phyloP scores from a whole-genome alignment of 2,113 vertebrate species.

The Microtus richardsoni region DNA sequence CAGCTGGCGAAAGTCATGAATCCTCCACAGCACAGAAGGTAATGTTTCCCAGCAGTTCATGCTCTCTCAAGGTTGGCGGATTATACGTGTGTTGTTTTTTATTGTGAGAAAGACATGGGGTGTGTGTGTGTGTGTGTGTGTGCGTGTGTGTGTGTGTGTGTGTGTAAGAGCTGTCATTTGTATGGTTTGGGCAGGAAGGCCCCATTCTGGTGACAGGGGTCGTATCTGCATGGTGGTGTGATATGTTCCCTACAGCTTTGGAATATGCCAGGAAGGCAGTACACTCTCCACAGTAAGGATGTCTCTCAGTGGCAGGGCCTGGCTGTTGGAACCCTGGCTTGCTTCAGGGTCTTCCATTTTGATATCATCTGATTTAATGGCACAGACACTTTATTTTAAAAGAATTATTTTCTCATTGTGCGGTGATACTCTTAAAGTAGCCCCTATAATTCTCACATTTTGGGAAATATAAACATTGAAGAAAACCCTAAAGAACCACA shows the following conservation, averaged over 20 bases:
- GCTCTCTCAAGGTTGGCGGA: slow-evolving; percentile 40
- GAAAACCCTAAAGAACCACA: slow-evolving; percentile 69
- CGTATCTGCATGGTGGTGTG: slow-evolving; percentile 44
- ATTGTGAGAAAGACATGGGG: background rate
- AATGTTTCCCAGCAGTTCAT: slow-evolving; percentile 37
- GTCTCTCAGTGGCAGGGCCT: slow-evolving; percentile 52
- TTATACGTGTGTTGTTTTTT: background rate
- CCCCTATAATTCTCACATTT: background rate
- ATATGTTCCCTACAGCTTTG: slow-evolving; percentile 41
- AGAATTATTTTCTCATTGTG: slow-evolving; percentile 32
- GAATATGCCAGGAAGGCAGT: slow-evolving; percentile 64
- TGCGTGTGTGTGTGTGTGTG: background rate
- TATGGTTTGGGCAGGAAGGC: slow-evolving; percentile 7
- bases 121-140: background rate
- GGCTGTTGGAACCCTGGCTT: slow-evolving; percentile 68
- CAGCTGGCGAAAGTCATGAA: slow-evolving; percentile 53
- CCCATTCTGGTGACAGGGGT: background rate
- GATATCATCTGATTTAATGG: slow-evolving; percentile 57
- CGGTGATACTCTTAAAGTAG: background rate
- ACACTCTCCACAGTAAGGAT: slow-evolving; percentile 72
- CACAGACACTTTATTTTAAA: background rate
- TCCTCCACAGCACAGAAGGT: slow-evolving; percentile 63
- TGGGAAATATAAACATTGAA: slow-evolving; percentile 57
- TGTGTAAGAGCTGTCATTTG: slow-evolving; percentile 4
- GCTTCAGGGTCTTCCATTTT: slow-evolving; percentile 57